Evolutionary conservation across 2,888 invertebrate genomes (phyloP).

Genomic region (Ennomos quercinarius): DNA sequence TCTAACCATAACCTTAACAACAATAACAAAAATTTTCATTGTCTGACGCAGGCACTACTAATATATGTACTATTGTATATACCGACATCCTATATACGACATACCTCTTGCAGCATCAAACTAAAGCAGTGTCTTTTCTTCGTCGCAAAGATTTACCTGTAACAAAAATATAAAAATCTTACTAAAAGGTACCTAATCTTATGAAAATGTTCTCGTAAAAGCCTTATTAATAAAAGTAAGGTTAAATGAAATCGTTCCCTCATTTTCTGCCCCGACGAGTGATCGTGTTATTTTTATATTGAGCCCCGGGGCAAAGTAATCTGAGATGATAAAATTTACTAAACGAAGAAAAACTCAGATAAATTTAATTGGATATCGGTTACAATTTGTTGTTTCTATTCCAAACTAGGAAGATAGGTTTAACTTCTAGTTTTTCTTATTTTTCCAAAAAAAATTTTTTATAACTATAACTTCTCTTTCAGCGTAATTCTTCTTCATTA

Average conservation of each 20-base stretch:
- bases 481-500: no score
- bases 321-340: slow-evolving; percentile 21
- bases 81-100: no score
- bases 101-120: no score
- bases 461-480: no score
- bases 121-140: no score
- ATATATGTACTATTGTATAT: no score
- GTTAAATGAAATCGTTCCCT: slow-evolving; percentile 25
- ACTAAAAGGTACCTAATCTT: not conserved
- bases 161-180: no score
- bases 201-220: slow-evolving; percentile 9
- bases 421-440: not conserved
- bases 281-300: slow-evolving; percentile 32
- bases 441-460: no score
- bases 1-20: no score
- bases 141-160: no score
- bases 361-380: slow-evolving; percentile 26
- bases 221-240: slow-evolving; percentile 18
- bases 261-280: slow-evolving; percentile 28
- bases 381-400: slow-evolving; percentile 10
- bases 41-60: no score
- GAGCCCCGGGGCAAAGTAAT: slow-evolving; percentile 27
- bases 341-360: slow-evolving; percentile 17
- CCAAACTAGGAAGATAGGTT: not conserved
- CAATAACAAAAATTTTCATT: no score